Percentiles rank a stretch among this genome's conserved stretches.
phyloP scores from a whole-genome alignment of 1,140 invertebrate genomes.

The Anthonomus grandis region DNA sequence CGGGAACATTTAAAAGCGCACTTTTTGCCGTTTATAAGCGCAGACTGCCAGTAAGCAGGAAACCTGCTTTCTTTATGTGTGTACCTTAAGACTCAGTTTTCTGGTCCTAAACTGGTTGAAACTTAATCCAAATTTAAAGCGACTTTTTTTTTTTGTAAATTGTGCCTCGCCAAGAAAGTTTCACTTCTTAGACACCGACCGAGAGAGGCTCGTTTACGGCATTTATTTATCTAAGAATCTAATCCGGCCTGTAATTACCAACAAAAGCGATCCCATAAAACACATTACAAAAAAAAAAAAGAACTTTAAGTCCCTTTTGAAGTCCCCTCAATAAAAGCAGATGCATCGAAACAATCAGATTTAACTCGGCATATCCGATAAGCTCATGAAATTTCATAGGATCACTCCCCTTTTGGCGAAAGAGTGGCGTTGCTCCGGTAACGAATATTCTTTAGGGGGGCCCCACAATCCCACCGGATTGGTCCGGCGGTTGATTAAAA shows the following conservation, averaged over 20 bases:
- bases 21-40: too few species aligned
- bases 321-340: slow-evolving; percentile 32
- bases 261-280: slow-evolving; percentile 15
- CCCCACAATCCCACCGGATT: slow-evolving; percentile 8
- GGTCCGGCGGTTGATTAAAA: slow-evolving; percentile 2
- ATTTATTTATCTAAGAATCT: slow-evolving; percentile 25
- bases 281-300: slow-evolving; percentile 15
- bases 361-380: slow-evolving; percentile 33
- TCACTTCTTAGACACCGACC: too few species aligned
- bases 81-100: too few species aligned
- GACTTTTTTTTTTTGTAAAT: too few species aligned
- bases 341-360: slow-evolving; percentile 37
- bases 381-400: slow-evolving; percentile 42
- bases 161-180: too few species aligned
- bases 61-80: too few species aligned
- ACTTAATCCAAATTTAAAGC: too few species aligned
- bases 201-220: too few species aligned
- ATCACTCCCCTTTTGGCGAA: slow-evolving; percentile 18
- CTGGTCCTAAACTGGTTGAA: too few species aligned
- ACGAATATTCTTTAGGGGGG: slow-evolving; percentile 5
- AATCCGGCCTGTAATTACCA: slow-evolving; percentile 18
- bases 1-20: too few species aligned
- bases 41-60: too few species aligned
- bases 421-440: slow-evolving; percentile 7
- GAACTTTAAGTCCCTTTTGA: slow-evolving; percentile 30